phyloP scores from a whole-genome alignment of 2,113 vertebrate genomes.

The Thryonomys swinderianus region DNA sequence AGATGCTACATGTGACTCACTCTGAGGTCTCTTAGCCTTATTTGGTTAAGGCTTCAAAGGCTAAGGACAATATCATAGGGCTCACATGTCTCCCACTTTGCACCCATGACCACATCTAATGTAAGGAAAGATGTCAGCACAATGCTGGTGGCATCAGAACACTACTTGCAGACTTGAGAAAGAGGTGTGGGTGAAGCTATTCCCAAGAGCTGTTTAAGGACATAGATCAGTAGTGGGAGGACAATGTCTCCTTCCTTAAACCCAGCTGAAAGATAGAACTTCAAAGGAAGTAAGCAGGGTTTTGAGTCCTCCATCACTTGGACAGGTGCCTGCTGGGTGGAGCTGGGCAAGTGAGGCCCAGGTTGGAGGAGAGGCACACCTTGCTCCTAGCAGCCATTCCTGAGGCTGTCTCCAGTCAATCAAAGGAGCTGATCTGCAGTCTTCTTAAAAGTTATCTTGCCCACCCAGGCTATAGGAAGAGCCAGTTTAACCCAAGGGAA shows the following conservation, averaged over 20 bases:
- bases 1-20: not conserved
- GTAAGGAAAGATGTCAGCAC: not conserved
- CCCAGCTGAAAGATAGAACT: not conserved
- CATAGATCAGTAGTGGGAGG: too few species aligned
- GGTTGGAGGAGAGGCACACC: not conserved
- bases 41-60: not conserved
- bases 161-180: not conserved
- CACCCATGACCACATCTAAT: not conserved
- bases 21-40: not conserved
- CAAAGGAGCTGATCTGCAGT: not conserved
- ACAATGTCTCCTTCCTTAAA: not conserved
- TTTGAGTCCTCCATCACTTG: not conserved
- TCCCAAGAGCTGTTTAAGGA: not conserved
- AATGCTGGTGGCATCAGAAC: too few species aligned
- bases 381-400: fast-evolving
- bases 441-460: not conserved
- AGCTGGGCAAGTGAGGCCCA: not conserved
- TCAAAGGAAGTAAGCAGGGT: not conserved
- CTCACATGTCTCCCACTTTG: not conserved
- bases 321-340: not conserved
- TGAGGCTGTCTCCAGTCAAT: not conserved
- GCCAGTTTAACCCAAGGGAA: not conserved
- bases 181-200: not conserved
- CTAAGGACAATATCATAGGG: not conserved
- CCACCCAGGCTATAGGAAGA: not conserved